Evolutionary conservation across 2,797 vertebrate species (phyloP).

Genomic region (Podarcis lilfordi): DNA sequence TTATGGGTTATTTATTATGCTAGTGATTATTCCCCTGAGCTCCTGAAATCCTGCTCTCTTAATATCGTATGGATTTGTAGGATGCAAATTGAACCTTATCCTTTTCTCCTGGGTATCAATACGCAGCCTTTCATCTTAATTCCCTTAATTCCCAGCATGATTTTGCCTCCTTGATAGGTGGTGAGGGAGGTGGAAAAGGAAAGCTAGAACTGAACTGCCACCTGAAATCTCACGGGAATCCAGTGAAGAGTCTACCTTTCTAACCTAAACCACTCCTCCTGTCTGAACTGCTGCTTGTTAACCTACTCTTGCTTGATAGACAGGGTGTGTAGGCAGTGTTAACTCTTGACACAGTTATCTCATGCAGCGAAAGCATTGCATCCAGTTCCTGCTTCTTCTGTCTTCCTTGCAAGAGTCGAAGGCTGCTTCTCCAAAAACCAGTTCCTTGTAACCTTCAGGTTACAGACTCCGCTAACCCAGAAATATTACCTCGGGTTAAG

Average conservation of each 20-base stretch:
- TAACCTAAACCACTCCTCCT: neutral
- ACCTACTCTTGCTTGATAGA: conserved; percentile 33
- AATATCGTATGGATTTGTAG: conserved; percentile 35
- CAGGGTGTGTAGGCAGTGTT: neutral
- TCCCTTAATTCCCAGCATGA: conserved; percentile 73
- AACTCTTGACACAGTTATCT: neutral
- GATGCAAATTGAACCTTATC: neutral
- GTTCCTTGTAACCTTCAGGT: neutral
- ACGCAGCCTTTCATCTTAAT: conserved; percentile 42
- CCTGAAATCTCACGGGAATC: conserved; percentile 50
- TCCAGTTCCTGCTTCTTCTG: neutral
- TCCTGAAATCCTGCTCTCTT: conserved; percentile 16
- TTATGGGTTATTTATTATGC: conserved; percentile 42
- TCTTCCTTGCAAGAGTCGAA: neutral
- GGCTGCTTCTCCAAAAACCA: neutral
- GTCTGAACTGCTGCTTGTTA: conserved; percentile 56
- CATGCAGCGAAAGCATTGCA: rapidly evolving
- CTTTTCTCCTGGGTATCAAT: neutral
- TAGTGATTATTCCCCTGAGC: neutral
- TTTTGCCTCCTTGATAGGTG: conserved; percentile 65
- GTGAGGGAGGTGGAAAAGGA: conserved; percentile 29
- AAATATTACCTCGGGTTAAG: too few relatives aligned
- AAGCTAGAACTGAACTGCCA: conserved; percentile 60
- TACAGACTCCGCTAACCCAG: too few relatives aligned
- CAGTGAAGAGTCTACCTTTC: conserved; percentile 53